Evolutionary conservation across 2,888 invertebrate genomes (phyloP), one percentile per base, ranked within the genome.

Genomic region (Auanema sp.): DNA sequence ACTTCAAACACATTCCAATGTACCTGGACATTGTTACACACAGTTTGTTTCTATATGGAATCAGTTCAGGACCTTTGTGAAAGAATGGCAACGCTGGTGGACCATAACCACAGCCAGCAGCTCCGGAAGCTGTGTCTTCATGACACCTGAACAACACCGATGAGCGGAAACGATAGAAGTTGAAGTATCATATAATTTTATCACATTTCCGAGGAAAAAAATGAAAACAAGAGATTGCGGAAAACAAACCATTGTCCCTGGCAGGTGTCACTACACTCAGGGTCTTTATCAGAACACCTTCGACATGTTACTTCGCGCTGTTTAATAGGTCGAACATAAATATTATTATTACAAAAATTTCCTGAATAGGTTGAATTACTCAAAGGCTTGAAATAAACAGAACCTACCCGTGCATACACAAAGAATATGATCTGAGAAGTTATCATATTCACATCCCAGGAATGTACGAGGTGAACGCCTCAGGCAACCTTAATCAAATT

Each of bases 31-130:
- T 58, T 1, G 79, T 79, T 23, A 80, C 67, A 55, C 82, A 82
- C 14, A 79, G 60, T 64, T 79, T 79, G 49, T 65, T 71, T 5
- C 77, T 62, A 41, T 75, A 72, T 54, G 68, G 72, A 21, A 82
- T 69, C 8, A 82, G 55, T 33, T 81, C 79, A 1, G 76, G 74
- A 0, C 78, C 77, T 54, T 77, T 70, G 62, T 78, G 80, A 64
- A 76, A 81, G 58, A 76, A 83, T 12, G 82, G 82, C 3, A 82
- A 69, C 0, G 80, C 73, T 1, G 82, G 82, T 3, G 82, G 82
- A 1, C 82, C 82, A 57, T 71, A 81, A 1, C 82, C 82, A 51
- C 81, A 82, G 1, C 81, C 80, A 8, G 80, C 60, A 4, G 75
- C 78, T 1, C 82, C 81, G 0, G 77, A 75, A 3, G 69, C 67